Evolutionary conservation across 2,797 vertebrate species (phyloP).

Genomic region (Paratrypauchen microcephalus): DNA sequence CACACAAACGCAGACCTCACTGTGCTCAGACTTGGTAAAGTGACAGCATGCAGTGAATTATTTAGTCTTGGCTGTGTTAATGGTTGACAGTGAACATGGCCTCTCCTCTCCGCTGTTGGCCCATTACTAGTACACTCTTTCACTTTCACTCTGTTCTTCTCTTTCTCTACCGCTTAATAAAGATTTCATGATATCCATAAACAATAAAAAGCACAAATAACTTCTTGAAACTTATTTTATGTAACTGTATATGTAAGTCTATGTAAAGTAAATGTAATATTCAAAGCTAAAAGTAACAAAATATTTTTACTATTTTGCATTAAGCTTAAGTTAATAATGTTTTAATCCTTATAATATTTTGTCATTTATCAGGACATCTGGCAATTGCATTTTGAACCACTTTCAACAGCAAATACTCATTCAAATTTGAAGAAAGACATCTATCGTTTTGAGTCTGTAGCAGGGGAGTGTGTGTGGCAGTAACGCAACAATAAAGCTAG

Average conservation of each 20-base stretch:
- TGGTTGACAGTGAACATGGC: conserved; percentile 71
- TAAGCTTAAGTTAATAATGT: not conserved
- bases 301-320: not conserved
- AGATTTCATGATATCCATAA: conserved; percentile 6
- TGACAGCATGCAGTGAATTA: conserved; percentile 72
- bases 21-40: conserved; percentile 66
- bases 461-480: conserved; percentile 17
- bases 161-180: conserved; percentile 5
- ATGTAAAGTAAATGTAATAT: not conserved
- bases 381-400: not conserved
- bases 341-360: not conserved
- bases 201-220: not conserved
- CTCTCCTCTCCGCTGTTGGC: conserved; percentile 61
- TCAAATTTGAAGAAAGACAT: not conserved
- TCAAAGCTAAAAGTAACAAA: not conserved
- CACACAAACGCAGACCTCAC: conserved; percentile 34
- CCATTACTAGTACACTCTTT: conserved; percentile 60
- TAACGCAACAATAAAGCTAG: conserved; percentile 51
- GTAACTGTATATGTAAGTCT: not conserved
- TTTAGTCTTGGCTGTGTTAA: conserved; percentile 71
- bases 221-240: not conserved
- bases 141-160: conserved; percentile 58
- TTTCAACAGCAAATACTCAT: not conserved
- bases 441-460: not conserved
- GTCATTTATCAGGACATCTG: not conserved